Base-by-base conservation (phyloP, 2,888 invertebrate species). In the Globia sparganii region DNA sequence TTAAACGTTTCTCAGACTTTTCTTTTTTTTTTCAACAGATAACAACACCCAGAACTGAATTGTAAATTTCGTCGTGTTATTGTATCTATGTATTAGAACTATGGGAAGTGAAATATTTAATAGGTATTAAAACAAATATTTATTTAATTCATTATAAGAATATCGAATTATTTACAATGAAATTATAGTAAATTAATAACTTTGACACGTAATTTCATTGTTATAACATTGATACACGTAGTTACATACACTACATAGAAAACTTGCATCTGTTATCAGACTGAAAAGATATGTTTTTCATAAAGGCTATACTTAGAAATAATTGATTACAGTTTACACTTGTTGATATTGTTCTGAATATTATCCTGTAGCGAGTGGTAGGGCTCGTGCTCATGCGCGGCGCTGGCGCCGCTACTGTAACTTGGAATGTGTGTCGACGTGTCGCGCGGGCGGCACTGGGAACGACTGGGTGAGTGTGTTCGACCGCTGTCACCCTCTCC, bases 101-200 rank as follows among this genome's bases (percentile, higher is more conserved):
- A 61, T 37, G 65, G 87, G 72, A 84, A 87, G 75, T 81, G 58
- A 93, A 94, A 93, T 92, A 87, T 86, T 89, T 88, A 81, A 87
- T 91, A 87, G 91, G 93, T 95, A 96, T 96, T 96, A 95, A 96
- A 96, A 96, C 96, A 96, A 96, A 95, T 95, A 95, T 96, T 96
- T 96, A 96, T 96, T 96, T 95, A 94, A 93, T 95, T 94, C 93
- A 94, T 77, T 95, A 94, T 94, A 96, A 95, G 94, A 95, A 95
- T 96, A 96, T 95, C 94, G 92, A 95, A 95, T 94, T 96, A 96
- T 96, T 94, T 95, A 96, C 96, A 96, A 96, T 96, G 96, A 96
- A 96, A 96, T 96, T 94, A 94, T 91, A 93, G 94, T 94, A 94
- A 94, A 94, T 92, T 92, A 93, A 91, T 94, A 92, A 93, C 85